Base-by-base conservation (phyloP, 2,113 vertebrate genomes). In the Rhineura floridana region DNA sequence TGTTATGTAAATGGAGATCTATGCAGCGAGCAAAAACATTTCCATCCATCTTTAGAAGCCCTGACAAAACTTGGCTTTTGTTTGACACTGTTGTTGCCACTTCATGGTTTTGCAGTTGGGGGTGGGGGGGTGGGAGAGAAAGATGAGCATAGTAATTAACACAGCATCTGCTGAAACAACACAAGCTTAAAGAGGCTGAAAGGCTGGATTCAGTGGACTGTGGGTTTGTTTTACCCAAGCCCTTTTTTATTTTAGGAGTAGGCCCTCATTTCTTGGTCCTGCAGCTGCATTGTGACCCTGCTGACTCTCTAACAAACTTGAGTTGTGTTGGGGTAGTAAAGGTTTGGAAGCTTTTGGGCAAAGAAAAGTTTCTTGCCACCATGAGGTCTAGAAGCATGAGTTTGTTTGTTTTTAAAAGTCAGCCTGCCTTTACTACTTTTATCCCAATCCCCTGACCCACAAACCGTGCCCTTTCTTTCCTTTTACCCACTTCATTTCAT, bases 121-220 rank as follows among this genome's bases (percentile, higher is more conserved):
- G 76, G 2, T 30, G 23, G 72, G 8, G 63, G 55, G 55, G 55
- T 59, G 55, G 55, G 72, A 91, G 90, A 33, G 44, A 85, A 89
- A 0, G 79, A 28, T 33, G 0, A 30, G 44, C 85, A 1, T 42
- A 44, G 62, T 86, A 75, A 39, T 88, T 52, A 0, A 59, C 88
- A 86, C 33, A 23, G 85, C 89, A 8, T 73, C 86, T 2, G 81
- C 76, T 87, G 63, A 79, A 78, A 81, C 86, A 48, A 42, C 76
- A 2, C 8, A 1, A 76, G 28, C 79, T 89, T 50, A 91, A 94
- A 87, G 86, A 91, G 91, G 91, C 90, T 91, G 92, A 65, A n/a
- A 87, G 81, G 15, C 69, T 36, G 65, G 30, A 30, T 11, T 33
- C 65, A 10, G 65, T 67, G 69, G 69, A 70, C 28, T 13, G 30